These are phyloP conservation scores for Aulostomus chinensis DNA, from an alignment of 2,797 vertebrate genomes.

Conservation along the genomic window DNA sequence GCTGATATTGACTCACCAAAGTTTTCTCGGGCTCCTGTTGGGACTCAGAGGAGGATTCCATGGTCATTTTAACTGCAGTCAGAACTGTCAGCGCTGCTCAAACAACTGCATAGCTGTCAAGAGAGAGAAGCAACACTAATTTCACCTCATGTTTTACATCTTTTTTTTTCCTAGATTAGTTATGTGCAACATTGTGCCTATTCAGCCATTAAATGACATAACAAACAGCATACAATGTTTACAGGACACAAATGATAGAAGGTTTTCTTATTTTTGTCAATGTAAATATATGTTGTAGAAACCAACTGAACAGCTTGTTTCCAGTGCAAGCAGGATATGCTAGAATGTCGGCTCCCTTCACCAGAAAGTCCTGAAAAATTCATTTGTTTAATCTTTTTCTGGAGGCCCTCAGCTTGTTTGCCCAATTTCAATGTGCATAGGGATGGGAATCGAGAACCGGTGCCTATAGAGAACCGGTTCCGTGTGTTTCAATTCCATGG, in stretches of 20 bases:
- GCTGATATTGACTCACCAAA: slow-evolving; percentile 75
- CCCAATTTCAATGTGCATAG: too few relatives aligned
- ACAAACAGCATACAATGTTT: too few relatives aligned
- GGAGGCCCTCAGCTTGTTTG: too few relatives aligned
- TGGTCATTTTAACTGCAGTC: slow-evolving; percentile 40
- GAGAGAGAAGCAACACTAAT: slow-evolving; percentile 15
- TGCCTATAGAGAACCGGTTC: too few relatives aligned
- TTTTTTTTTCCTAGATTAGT: too few relatives aligned
- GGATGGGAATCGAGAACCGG: too few relatives aligned
- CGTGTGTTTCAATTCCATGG: too few relatives aligned
- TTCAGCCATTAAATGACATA: too few relatives aligned
- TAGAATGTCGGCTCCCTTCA: slow-evolving; percentile 11
- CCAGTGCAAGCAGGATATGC: neutral
- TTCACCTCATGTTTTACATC: too few relatives aligned
- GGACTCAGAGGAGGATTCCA: slow-evolving; percentile 81
- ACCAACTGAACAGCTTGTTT: slow-evolving; percentile 24
- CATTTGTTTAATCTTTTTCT: slow-evolving; percentile 10
- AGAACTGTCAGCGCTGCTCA: slow-evolving; percentile 51
- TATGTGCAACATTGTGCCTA: too few relatives aligned
- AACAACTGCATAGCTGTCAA: slow-evolving; percentile 68
- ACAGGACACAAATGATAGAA: too few relatives aligned
- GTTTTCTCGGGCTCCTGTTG: slow-evolving; percentile 81
- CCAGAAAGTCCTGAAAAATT: slow-evolving; percentile 7
- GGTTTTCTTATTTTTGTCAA: neutral
- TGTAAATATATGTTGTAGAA: too few relatives aligned